These are phyloP conservation scores for Drosophila demipolita DNA, from an alignment of 2,888 invertebrate genomes.

Conservation along the genomic window DNA sequence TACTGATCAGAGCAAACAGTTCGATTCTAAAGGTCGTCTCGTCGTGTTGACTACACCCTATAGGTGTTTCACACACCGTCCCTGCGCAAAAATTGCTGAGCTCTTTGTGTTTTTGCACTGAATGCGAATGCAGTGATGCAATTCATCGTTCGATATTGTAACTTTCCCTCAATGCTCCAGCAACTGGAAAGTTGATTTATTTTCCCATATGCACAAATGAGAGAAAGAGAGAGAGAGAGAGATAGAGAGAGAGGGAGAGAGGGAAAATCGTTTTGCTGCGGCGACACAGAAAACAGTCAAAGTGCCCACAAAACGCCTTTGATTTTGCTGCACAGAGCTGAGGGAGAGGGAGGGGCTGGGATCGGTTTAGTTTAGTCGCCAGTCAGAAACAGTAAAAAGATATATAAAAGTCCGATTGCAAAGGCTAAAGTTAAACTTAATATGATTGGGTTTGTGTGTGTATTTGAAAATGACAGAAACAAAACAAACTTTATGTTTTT, in stretches of 20 bases:
- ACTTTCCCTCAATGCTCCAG: constrained; percentile 30
- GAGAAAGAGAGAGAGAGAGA: too few species aligned
- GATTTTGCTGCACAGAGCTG: constrained; percentile 37
- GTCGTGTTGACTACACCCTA: too few species aligned
- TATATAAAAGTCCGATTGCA: constrained; percentile 16
- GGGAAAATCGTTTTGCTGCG: constrained; percentile 49
- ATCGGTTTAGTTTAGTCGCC: constrained; percentile 4
- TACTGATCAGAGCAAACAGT: too few species aligned
- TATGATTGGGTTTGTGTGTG: constrained; percentile 8
- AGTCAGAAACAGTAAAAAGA: constrained; percentile 45
- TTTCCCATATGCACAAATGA: constrained; percentile 66
- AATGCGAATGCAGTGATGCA: constrained; percentile 61
- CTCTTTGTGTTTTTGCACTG: constrained; percentile 25
- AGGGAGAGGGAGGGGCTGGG: constrained; percentile 1
- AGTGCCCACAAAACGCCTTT: constrained; percentile 56
- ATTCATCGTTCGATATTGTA: constrained; percentile 63
- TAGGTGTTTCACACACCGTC: constrained; percentile 10
- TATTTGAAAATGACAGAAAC: constrained; percentile 5
- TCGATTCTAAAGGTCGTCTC: too few species aligned
- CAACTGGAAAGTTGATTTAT: constrained; percentile 67
- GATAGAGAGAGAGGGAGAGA: neutral
- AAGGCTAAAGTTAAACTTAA: constrained; percentile 3
- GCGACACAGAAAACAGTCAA: constrained; percentile 55
- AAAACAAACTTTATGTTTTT: constrained; percentile 16
- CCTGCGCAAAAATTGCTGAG: constrained; percentile 23